Evolutionary conservation across 2,113 vertebrate genomes (phyloP).

Genomic region (Brachyhypopomus occidentalis): DNA sequence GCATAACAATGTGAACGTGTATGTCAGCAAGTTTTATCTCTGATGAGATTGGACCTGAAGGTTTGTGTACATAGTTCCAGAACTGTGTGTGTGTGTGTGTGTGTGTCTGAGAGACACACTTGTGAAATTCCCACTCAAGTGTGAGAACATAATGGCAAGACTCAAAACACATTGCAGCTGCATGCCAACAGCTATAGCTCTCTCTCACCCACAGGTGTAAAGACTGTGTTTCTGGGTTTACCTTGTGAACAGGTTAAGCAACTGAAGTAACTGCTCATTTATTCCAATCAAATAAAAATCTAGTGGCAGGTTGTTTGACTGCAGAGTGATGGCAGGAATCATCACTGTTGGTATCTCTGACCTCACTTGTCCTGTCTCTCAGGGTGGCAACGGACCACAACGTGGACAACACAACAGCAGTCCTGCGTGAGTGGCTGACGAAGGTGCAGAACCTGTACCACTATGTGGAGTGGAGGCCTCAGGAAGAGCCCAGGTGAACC

Average conservation of each 20-base stretch:
- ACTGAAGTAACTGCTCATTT: neutral
- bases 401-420: constrained; percentile 79
- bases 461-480: constrained; percentile 86
- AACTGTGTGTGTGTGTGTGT: constrained; percentile 13
- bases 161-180: neutral
- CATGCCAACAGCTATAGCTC: neutral
- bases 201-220: neutral
- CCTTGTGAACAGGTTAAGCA: neutral
- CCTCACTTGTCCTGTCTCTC: constrained; percentile 40
- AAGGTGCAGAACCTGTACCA: constrained; percentile 83
- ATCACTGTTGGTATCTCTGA: too few species aligned
- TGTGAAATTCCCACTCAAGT: neutral
- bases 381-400: constrained; percentile 93
- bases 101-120: neutral
- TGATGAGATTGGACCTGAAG: too few species aligned
- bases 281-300: neutral
- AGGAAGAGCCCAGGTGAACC: constrained; percentile 79
- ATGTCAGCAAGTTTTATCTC: neutral
- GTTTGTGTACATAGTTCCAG: neutral
- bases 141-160: constrained; percentile 1
- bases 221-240: neutral
- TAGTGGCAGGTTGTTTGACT: neutral
- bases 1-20: neutral
- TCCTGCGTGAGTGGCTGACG: constrained; percentile 85
- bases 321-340: too few species aligned